Base-by-base conservation (phyloP, 2,797 vertebrate genomes). In the Sebastolobus alascanus region DNA sequence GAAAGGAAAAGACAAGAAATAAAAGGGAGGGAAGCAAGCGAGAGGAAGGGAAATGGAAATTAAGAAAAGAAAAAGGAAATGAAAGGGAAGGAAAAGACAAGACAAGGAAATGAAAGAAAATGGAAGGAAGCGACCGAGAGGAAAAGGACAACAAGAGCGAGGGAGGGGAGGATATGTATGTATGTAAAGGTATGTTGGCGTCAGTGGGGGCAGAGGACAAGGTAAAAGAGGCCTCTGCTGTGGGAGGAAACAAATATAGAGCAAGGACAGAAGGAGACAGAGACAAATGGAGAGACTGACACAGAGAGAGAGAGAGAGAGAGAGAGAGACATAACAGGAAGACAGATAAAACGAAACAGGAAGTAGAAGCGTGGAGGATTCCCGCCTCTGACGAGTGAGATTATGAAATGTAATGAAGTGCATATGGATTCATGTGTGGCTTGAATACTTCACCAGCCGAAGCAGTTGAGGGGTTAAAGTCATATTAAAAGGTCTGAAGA, bases 191-290 rank as follows among this genome's bases (percentile, higher is more conserved):
- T 20, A 38, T 46, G 18, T 14, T 20, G 22, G 12, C 14, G 2
- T 68, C 37, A 22, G 55, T 0, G 0, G 38, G 35, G 77, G 14
- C 52, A 72, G 46, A 76, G 84, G 61, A 68, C 46, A 58, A 60
- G 43, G 68, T 61, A 13, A 75, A 69, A 61, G 68, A 68, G 68
- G 52, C 64, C 72, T 43, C 37, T 38, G 40, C 33, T 25, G 20
- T 1, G 0, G 3, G 43, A 61, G n/a, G 13, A 60, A 22, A 50
- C 58, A 59, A 54, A 79, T 50, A 67, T 18, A 75, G 38, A 76
- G 29, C 6, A n/a, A 43, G 3, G 20, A 31, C 8, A 46, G 77
- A 68, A 37, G 7, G 14, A 43, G 52, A 35, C 10, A 29, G 27
- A 29, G 33, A 20, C 16, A 43, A 52, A 25, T 8, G 27, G 3